Conservation (phyloP, 1,140 invertebrate species). For the Macrobrachium nipponense region DNA sequence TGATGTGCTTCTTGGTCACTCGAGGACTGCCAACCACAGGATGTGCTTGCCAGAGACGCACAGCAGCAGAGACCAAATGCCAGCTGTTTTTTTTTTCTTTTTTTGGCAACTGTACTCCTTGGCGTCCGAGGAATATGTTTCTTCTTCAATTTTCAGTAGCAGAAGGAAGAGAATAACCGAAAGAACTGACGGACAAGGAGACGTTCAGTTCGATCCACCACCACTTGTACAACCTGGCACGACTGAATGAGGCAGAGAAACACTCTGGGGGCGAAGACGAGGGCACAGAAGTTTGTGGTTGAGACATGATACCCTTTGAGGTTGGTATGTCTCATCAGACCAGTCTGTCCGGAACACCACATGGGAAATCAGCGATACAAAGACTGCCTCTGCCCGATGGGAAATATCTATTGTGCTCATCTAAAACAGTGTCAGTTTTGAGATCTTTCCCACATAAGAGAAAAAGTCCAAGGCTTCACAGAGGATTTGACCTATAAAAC, state of each 20-base stretch:
- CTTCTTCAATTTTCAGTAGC: neutral
- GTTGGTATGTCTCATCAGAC: constrained; percentile 51
- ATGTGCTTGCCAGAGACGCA: too few species aligned
- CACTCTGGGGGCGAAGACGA: neutral
- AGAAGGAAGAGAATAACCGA: constrained; percentile 1
- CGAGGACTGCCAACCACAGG: too few species aligned
- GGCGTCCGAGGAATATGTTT: too few species aligned
- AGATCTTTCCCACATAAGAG: too few species aligned
- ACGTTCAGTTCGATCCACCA: neutral
- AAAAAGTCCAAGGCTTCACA: too few species aligned
- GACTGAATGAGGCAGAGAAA: neutral
- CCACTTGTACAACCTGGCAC: too few species aligned
- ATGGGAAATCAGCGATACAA: constrained; percentile 25
- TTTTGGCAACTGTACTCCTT: too few species aligned
- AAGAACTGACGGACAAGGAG: constrained; percentile 18
- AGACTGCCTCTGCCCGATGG: too few species aligned
- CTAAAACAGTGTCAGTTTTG: neutral
- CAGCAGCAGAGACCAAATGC: too few species aligned
- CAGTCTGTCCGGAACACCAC: constrained; percentile 28
- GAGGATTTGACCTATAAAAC: too few species aligned
- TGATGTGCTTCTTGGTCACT: too few species aligned
- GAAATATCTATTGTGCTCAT: neutral
- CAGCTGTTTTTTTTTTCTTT: too few species aligned
- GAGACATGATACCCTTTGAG: constrained; percentile 46
- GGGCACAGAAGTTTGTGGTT: constrained; percentile 32